Evolutionary conservation across 2,113 vertebrate species (phyloP).

Genomic region (Etheostoma cragini): DNA sequence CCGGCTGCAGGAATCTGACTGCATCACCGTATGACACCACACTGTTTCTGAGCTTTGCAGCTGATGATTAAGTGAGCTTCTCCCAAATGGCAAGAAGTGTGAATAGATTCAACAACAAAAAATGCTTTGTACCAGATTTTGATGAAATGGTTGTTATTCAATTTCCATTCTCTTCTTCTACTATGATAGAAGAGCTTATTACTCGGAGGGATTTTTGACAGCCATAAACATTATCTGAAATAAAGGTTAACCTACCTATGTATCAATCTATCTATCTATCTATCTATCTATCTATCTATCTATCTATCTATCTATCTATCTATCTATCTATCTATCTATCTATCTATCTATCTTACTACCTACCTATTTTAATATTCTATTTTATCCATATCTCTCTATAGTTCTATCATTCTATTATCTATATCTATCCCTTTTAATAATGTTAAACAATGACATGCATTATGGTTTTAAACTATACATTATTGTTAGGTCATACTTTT

Average conservation of each 20-base stretch:
- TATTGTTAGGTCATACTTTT: neutral
- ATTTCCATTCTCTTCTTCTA: neutral
- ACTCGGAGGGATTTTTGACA: neutral
- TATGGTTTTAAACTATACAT: neutral
- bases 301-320: too few relatives aligned
- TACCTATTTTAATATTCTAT: too few relatives aligned
- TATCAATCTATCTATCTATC: too few relatives aligned
- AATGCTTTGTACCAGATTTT: neutral
- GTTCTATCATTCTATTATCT: too few relatives aligned
- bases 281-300: too few relatives aligned
- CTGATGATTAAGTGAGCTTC: neutral
- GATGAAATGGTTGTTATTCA: neutral
- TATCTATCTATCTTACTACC: too few relatives aligned
- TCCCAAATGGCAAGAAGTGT: neutral
- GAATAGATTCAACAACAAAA: neutral
- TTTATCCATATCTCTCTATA: too few relatives aligned
- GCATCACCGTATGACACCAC: slow-evolving; percentile 41
- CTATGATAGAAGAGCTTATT: neutral
- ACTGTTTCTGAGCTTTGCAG: neutral
- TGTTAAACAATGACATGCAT: neutral
- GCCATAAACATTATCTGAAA: neutral
- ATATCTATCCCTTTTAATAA: too few relatives aligned
- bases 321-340: too few relatives aligned
- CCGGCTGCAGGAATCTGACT: slow-evolving; percentile 45
- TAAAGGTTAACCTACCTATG: neutral